Evolutionary conservation across 2,888 invertebrate species (phyloP).

Genomic region (Xestia sexstrigata): DNA sequence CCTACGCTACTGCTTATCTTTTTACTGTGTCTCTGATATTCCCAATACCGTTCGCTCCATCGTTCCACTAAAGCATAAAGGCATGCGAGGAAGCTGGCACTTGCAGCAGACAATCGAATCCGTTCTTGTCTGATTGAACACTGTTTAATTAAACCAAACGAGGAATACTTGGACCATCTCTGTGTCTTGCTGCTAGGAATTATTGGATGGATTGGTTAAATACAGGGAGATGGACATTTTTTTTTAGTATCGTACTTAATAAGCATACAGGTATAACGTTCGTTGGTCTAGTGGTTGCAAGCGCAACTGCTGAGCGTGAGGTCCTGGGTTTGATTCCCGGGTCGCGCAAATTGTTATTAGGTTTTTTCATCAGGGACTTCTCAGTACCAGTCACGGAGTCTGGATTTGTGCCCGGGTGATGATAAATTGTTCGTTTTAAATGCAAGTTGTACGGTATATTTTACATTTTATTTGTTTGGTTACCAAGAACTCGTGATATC

Average conservation of each 20-base stretch:
- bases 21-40: too few relatives aligned
- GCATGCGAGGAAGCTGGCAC: neutral
- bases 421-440: neutral
- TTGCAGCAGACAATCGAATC: constrained; percentile 18
- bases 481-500: constrained; percentile 27
- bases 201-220: constrained; percentile 20
- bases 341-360: too few relatives aligned
- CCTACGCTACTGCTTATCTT: too few relatives aligned
- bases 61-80: neutral
- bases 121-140: constrained; percentile 22
- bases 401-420: too few relatives aligned
- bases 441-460: constrained; percentile 4
- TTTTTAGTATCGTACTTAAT: too few relatives aligned
- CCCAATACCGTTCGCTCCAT: neutral
- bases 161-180: constrained; percentile 3
- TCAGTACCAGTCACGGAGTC: neutral
- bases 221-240: neutral
- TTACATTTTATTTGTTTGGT: constrained; percentile 37
- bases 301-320: neutral
- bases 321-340: neutral
- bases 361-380: neutral
- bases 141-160: constrained; percentile 43
- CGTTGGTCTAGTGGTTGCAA: neutral
- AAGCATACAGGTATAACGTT: neutral
- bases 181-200: neutral